Conservation (phyloP, 1,140 invertebrate genomes). For the Drosophila sp. region DNA sequence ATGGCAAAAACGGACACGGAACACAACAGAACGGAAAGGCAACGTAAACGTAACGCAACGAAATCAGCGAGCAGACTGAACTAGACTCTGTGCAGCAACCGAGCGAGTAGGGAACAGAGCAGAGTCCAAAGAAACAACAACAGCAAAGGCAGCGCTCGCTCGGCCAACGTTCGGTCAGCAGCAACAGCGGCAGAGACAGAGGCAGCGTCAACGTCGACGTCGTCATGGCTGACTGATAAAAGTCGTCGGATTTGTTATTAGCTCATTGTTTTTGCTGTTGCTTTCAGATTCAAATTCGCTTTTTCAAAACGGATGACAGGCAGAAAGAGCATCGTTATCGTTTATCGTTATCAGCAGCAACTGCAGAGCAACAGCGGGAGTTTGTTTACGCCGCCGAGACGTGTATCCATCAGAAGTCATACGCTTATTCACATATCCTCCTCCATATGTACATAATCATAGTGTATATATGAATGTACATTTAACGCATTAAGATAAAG, state of each 20-base stretch:
- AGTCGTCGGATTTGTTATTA: slow-evolving; percentile 63
- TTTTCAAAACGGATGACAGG: slow-evolving; percentile 7
- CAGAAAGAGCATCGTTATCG: slow-evolving; percentile 28
- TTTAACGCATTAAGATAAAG: slow-evolving; percentile 51
- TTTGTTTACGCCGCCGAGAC: slow-evolving; percentile 52
- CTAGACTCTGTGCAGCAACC: slow-evolving; percentile 56
- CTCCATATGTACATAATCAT: slow-evolving; percentile 9
- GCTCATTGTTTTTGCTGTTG: slow-evolving; percentile 57
- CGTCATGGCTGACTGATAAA: slow-evolving; percentile 72
- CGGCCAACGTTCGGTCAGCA: slow-evolving; percentile 36
- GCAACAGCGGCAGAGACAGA: neutral
- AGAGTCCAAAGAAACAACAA: slow-evolving; percentile 13
- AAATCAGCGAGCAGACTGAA: slow-evolving; percentile 77
- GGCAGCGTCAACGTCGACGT: slow-evolving; percentile 32
- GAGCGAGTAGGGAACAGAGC: slow-evolving; percentile 48
- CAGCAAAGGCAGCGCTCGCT: slow-evolving; percentile 22
- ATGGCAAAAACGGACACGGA: slow-evolving; percentile 53
- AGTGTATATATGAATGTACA: neutral
- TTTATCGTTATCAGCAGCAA: slow-evolving; percentile 17
- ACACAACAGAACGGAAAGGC: slow-evolving; percentile 55
- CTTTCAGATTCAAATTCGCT: slow-evolving; percentile 55
- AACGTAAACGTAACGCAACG: slow-evolving; percentile 69
- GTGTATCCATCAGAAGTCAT: slow-evolving; percentile 43
- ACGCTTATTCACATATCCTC: slow-evolving; percentile 25
- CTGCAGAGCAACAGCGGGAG: slow-evolving; percentile 37